A percentile compares a stretch with the other conserved stretches of the same genome.
Evolutionary conservation across 2,113 vertebrate species (phyloP).

Genomic region (Naja naja): DNA sequence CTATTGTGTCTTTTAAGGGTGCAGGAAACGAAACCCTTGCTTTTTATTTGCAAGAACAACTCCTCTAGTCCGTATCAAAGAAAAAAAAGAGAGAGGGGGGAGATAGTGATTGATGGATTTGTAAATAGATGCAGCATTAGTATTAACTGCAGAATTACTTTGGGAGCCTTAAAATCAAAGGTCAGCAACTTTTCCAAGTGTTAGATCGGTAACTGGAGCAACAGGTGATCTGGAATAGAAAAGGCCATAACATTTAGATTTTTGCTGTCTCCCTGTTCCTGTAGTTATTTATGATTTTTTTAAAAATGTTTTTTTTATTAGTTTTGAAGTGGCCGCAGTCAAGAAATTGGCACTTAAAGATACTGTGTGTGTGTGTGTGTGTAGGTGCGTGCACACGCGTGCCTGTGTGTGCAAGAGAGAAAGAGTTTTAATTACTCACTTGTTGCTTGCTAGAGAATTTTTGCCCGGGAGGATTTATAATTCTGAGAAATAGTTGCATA

Average conservation of each 20-base stretch:
- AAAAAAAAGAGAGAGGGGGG: neutral
- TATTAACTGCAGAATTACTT: neutral
- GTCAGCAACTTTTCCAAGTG: neutral
- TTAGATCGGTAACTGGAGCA: neutral
- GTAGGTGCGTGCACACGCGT: neutral
- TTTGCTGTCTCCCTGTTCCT: neutral
- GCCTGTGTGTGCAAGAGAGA: neutral
- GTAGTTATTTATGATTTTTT: neutral
- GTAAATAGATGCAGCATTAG: neutral
- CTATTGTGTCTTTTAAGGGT: neutral
- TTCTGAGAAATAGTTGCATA: neutral
- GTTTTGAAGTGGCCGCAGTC: constrained; percentile 12
- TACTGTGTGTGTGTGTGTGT: neutral
- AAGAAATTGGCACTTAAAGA: constrained; percentile 60
- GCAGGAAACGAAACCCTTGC: neutral
- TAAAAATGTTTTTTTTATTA: neutral
- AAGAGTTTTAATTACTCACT: constrained; percentile 50
- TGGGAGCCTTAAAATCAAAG: neutral
- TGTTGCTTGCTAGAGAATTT: constrained; percentile 44
- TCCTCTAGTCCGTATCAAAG: neutral
- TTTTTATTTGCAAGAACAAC: neutral
- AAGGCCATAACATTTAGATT: neutral
- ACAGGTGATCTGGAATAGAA: neutral
- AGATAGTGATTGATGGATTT: neutral
- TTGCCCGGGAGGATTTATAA: neutral